A percentile compares a stretch with the other conserved stretches of the same genome.
These are phyloP conservation scores for Eupleurogrammus muticus DNA, from an alignment of 2,797 vertebrate genomes.

Conservation along the genomic window DNA sequence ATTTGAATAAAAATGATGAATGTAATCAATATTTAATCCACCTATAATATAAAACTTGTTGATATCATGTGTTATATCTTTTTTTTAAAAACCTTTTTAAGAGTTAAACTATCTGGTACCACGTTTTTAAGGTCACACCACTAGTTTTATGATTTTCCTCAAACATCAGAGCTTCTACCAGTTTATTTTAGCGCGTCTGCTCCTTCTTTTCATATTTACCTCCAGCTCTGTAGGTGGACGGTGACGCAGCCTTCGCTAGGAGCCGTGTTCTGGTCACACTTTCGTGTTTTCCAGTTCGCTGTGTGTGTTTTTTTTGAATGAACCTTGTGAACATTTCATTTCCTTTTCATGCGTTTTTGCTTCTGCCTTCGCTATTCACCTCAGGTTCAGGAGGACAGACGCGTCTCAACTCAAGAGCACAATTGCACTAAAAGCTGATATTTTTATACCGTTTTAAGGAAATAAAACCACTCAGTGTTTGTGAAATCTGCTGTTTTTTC, in stretches of 20 bases:
- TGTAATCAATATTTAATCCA: too few species aligned
- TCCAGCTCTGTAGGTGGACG: constrained; percentile 7
- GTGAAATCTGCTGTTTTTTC: not conserved
- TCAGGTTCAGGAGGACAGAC: not conserved
- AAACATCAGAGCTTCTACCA: not conserved
- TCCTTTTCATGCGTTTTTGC: not conserved
- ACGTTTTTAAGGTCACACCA: too few species aligned
- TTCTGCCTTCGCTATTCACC: not conserved
- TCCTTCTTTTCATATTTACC: constrained; percentile 62
- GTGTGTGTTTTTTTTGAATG: not conserved
- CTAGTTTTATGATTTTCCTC: too few species aligned
- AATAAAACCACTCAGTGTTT: not conserved
- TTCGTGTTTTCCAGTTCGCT: constrained; percentile 13
- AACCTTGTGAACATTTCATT: not conserved
- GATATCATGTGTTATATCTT: too few species aligned
- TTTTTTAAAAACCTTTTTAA: too few species aligned
- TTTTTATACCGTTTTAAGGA: not conserved
- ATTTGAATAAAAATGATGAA: too few species aligned
- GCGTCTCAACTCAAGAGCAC: not conserved
- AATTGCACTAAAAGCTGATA: not conserved
- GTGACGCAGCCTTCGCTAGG: constrained; percentile 47
- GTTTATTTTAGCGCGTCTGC: constrained; percentile 54
- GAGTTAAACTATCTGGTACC: too few species aligned
- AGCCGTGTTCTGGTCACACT: constrained; percentile 26
- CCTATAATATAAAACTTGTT: too few species aligned